phyloP scores from a whole-genome alignment of 2,888 invertebrate species.

The Ichneumon xanthorius region DNA sequence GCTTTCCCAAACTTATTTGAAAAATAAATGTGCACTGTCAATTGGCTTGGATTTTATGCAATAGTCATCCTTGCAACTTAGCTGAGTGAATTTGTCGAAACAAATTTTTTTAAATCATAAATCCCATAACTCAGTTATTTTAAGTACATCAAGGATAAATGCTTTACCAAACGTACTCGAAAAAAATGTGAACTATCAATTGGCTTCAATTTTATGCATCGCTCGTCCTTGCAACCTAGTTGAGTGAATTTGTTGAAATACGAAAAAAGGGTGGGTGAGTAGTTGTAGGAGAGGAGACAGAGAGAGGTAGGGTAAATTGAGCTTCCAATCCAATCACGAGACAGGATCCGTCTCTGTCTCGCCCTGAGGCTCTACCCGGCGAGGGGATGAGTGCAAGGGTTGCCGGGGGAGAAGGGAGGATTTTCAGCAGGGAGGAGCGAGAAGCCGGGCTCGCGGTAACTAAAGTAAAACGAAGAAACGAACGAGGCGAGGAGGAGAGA shows the following conservation, averaged over 20 bases:
- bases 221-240: neutral
- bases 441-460: slow-evolving; percentile 61
- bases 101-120: too few relatives aligned
- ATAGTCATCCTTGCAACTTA: too few relatives aligned
- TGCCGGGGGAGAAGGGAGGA: slow-evolving; percentile 56
- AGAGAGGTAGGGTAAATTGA: slow-evolving; percentile 82
- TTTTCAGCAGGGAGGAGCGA: slow-evolving; percentile 59
- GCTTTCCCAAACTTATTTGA: too few relatives aligned
- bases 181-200: slow-evolving; percentile 39
- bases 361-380: slow-evolving; percentile 69
- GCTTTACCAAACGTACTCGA: neutral
- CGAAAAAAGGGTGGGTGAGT: slow-evolving; percentile 22
- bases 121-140: too few relatives aligned
- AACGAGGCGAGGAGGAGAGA: slow-evolving; percentile 51
- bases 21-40: slow-evolving; percentile 8
- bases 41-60: too few relatives aligned
- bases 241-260: slow-evolving; percentile 56
- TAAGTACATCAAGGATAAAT: too few relatives aligned
- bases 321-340: slow-evolving; percentile 83
- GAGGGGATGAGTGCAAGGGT: slow-evolving; percentile 67
- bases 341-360: slow-evolving; percentile 71
- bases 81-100: neutral
- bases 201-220: neutral
- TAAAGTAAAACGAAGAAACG: slow-evolving; percentile 63
- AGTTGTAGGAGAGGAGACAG: slow-evolving; percentile 55